Evolutionary conservation across 1,140 invertebrate species (phyloP), one percentile per base, ranked within the genome.

Genomic region (Potamilus streckersoni): DNA sequence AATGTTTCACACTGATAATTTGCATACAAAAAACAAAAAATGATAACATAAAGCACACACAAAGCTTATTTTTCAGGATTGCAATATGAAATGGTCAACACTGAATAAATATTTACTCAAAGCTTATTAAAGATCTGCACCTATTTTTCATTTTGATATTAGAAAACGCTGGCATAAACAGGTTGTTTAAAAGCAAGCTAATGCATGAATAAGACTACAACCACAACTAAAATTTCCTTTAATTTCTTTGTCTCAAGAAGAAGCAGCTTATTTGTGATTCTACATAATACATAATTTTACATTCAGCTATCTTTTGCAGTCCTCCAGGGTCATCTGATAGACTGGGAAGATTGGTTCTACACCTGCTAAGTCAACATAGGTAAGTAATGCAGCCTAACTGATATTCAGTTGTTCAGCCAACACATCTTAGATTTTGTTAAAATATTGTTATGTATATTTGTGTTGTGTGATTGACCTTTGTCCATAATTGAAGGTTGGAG

Each of bases 321-420:
- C 76, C 73, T 31, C 82, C 82, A 23, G 84, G 93, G 59, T 74
- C 74, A 20, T 72, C 78, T 14, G 85, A 87, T 69, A 79, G 85
- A 75, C 70, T 88, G 13, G 83, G 80, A 19, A 79, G 84, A 69
- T 63, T 87, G 19, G 93, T 93, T 31, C 92, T 92, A 61, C 95
- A 97, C 86, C 84, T 97, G 49, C 85, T 97, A 55, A 87, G 91
- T 71, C 96, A 97, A 90, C 92, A 93, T 78, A 93, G 92, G 82
- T 89, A 83, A 78, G 74, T 78, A 19, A 13, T 19, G 27, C 16
- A 31, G 19, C n/a, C 8, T 31, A 20, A 31, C 38, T 20, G 58
- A 23, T 17, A 71, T 14, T 31, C 11, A 61, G 2, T 17, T 8
- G n/a, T 13, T 14, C 23, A n/a, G 13, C 16, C 23, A 20, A 16